A percentile compares a stretch with the other conserved stretches of the same genome.
These are phyloP conservation scores for Tachina grossa DNA, from an alignment of 2,888 invertebrate species.

Conservation along the genomic window DNA sequence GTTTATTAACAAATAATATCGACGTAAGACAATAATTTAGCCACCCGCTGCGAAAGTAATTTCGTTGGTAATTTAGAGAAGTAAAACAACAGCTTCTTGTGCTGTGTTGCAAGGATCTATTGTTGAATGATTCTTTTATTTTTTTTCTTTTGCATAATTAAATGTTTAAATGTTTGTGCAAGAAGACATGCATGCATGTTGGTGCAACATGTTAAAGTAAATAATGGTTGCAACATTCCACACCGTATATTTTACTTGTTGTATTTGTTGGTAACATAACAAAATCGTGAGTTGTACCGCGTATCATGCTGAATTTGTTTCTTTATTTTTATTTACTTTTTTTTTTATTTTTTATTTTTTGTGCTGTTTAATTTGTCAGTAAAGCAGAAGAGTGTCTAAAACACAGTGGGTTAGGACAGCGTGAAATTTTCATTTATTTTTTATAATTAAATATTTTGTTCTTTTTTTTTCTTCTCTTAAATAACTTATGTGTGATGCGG, in stretches of 20 bases:
- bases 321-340: not conserved
- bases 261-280: constrained; percentile 36
- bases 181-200: constrained; percentile 34
- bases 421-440: constrained; percentile 1
- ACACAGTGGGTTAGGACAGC: constrained; percentile 46
- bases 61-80: constrained; percentile 57
- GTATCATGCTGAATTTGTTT: constrained; percentile 49
- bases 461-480: not conserved
- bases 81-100: constrained; percentile 53
- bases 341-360: not conserved
- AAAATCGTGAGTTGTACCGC: constrained; percentile 58
- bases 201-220: constrained; percentile 44
- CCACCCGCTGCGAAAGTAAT: constrained; percentile 66
- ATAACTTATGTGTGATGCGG: not conserved
- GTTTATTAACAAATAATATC: not conserved
- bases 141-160: not conserved
- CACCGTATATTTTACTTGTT: constrained; percentile 17
- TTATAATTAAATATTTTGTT: constrained; percentile 1
- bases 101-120: constrained; percentile 8
- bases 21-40: constrained; percentile 33
- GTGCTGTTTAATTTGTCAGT: constrained; percentile 41
- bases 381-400: constrained; percentile 16
- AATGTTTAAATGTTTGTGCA: not conserved
- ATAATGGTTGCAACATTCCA: constrained; percentile 53
- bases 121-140: not conserved